These are phyloP conservation scores for Lasaia peninsularis DNA, from an alignment of 1,140 invertebrate genomes.

Conservation along the genomic window DNA sequence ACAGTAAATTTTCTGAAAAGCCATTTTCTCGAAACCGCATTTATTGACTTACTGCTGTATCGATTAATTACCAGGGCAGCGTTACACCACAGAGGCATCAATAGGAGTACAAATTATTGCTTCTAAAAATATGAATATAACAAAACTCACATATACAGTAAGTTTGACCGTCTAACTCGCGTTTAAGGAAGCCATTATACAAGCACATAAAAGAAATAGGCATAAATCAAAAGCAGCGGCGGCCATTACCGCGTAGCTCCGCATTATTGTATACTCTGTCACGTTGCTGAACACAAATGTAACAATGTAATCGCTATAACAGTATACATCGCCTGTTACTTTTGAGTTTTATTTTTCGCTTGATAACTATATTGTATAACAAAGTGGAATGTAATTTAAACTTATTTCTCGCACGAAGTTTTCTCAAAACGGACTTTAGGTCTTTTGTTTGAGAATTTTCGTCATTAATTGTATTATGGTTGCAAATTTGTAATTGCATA, in stretches of 20 bases:
- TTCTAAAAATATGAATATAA: no score
- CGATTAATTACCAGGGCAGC: no score
- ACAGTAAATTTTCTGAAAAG: no score
- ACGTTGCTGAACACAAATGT: constrained; percentile 60
- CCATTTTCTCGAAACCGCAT: no score
- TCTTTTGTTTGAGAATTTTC: no score
- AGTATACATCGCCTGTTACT: constrained; percentile 1
- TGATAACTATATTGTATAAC: background rate
- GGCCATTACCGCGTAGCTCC: constrained; percentile 53
- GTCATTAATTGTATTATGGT: no score
- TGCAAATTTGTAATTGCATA: no score
- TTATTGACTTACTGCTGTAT: no score
- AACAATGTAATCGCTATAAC: constrained; percentile 60
- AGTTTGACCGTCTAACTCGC: constrained; percentile 41
- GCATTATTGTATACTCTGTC: constrained; percentile 63
- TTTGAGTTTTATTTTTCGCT: constrained; percentile 7
- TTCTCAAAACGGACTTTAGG: no score
- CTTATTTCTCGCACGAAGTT: no score
- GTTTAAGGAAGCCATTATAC: constrained; percentile 60
- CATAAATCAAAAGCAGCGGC: constrained; percentile 65
- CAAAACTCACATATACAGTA: constrained; percentile 1
- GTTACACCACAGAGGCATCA: no score
- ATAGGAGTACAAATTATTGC: no score
- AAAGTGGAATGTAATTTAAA: background rate
- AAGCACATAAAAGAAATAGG: constrained; percentile 67